These are phyloP conservation scores for Pseudocheirus occidentalis DNA, from an alignment of 2,797 vertebrate genomes.

Conservation along the genomic window DNA sequence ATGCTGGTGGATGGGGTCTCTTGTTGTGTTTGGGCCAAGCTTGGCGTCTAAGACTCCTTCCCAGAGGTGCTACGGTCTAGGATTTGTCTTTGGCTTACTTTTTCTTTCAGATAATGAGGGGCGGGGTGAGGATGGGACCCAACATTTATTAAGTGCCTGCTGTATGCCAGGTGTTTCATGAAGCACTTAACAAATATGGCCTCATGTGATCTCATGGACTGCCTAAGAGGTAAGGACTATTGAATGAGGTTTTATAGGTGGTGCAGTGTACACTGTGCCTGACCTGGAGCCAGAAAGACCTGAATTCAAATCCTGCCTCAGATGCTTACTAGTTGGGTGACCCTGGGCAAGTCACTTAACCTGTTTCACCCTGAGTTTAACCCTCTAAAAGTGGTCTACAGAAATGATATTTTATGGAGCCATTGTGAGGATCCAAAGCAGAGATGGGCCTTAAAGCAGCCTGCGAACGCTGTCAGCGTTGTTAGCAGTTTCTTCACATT, in stretches of 20 bases:
- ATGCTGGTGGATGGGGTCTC: background rate
- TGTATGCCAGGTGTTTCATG: background rate
- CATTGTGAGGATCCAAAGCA: background rate
- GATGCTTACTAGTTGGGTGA: background rate
- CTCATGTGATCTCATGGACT: background rate
- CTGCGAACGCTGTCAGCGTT: no score
- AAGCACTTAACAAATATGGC: background rate
- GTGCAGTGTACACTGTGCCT: fast-evolving
- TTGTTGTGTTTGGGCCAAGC: background rate
- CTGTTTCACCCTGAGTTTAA: background rate
- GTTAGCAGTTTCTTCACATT: background rate
- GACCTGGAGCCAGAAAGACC: background rate
- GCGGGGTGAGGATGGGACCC: background rate
- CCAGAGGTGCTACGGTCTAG: background rate
- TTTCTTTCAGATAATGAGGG: background rate
- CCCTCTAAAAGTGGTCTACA: background rate
- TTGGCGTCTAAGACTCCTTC: background rate
- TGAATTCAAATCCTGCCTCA: background rate
- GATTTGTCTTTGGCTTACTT: background rate
- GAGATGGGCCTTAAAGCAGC: background rate
- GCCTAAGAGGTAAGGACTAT: background rate
- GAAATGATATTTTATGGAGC: background rate
- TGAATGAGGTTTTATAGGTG: background rate
- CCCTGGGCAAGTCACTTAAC: background rate
- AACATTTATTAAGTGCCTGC: background rate